Base-by-base conservation (phyloP, 2,113 vertebrate species). In the Tupaia tana region DNA sequence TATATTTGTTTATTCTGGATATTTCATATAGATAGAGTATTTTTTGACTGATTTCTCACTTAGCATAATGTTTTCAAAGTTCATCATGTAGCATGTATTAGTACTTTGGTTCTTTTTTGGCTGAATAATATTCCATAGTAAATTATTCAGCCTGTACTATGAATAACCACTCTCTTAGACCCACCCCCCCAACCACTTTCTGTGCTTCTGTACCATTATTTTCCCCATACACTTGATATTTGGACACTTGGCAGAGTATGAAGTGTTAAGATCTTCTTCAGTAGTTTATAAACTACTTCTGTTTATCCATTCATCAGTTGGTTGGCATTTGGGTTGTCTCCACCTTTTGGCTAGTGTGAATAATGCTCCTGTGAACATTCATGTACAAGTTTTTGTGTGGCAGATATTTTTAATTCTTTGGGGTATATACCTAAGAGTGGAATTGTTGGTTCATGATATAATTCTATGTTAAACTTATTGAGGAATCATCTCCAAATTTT, bases 221-320 rank as follows among this genome's bases (percentile, higher is more conserved):
- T 95, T 90, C 31, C 69, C 89, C 8, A 83, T 75, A 84, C 3
- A 6, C 10, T 78, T 89, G 12, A 27, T 83, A 64, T 19, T 66
- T 86, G 29, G 91, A 86, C n/a, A 94, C 58, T 69, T 66, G 71
- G 7, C 3, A 92, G 31, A 78, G n/a, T 77, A 75, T 80, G 14
- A 83, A 74, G 67, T 13, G 29, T 85, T 93, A 96, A 93, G 88
- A 78, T 6, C 1, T 73, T 94, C 81, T 88, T 77, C 64, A 83
- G 14, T n/a, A 61, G 11, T 66, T 19, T 85, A 22, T 79, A 63
- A 11, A 73, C 5, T 25, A 87, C 64, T 94, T 84, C 24, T 56
- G 27, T 67, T 93, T 78, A 81, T 93, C 34, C 25, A 66, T 91
- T 96, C 20, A 84, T 86, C 29, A 58, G 4, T 61, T 84, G 56